phyloP scores from a whole-genome alignment of 2,113 vertebrate species.

The Sigmodon hispidus region DNA sequence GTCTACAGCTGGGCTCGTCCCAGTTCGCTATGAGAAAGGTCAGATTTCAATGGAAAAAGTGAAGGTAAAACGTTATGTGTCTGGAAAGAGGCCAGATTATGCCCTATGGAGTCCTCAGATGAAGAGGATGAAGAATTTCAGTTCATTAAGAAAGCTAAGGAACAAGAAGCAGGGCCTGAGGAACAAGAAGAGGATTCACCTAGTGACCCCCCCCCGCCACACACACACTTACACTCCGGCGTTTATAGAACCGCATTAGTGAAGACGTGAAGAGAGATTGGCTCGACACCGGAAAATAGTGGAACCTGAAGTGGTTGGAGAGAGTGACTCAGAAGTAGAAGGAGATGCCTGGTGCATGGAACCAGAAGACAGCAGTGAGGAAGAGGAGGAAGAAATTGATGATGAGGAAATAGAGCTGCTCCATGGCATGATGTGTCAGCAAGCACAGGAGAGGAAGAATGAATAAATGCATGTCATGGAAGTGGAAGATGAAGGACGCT shows the following conservation, averaged over 20 bases:
- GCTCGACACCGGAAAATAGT: constrained; percentile 96
- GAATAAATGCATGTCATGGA: constrained; percentile 98
- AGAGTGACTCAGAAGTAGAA: constrained; percentile 96
- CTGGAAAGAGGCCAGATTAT: constrained; percentile 97
- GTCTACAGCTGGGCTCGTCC: constrained; percentile 98
- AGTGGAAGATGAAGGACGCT: constrained; percentile 96
- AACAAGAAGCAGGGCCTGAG: constrained; percentile 93
- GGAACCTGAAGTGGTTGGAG: constrained; percentile 95
- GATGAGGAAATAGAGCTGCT: constrained; percentile 98
- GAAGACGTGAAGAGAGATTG: constrained; percentile 98
- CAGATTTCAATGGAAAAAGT: constrained; percentile 99
- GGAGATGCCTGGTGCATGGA: constrained; percentile 95
- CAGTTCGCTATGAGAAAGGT: constrained; percentile 97
- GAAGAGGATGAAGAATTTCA: constrained; percentile 96
- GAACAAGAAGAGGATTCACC: constrained; percentile 93
- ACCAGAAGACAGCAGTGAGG: constrained; percentile 95
- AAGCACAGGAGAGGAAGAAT: constrained; percentile 93
- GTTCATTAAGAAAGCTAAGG: constrained; percentile 97
- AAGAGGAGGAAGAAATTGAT: constrained; percentile 95
- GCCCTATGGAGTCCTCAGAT: constrained; percentile 98
- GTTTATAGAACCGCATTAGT: constrained; percentile 93
- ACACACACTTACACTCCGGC: too few species aligned
- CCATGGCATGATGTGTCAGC: constrained; percentile 94
- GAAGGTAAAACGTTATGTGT: constrained; percentile 98
- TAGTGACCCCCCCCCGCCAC: constrained; percentile 96